Base-by-base conservation (phyloP, 2,113 vertebrate species). In the Melanerpes formicivorus region DNA sequence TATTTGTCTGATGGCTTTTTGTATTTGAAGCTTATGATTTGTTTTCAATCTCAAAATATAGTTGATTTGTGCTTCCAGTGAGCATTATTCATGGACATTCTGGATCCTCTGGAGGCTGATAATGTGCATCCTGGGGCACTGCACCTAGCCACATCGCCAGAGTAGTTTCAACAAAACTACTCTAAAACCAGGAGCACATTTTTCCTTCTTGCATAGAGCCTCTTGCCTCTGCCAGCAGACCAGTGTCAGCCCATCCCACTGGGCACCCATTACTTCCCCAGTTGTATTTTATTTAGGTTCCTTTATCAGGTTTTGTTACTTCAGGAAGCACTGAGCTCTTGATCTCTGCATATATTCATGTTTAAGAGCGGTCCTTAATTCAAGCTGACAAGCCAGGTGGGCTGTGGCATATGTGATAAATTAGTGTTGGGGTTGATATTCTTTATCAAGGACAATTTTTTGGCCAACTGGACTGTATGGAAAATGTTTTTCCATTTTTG, bases 361-460 rank as follows among this genome's bases (percentile, higher is more conserved):
- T 79, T 90, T 90, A 63, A 79, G 46, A 73, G 18, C 40, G 9
- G 55, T 76, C 7, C 40, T 70, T 91, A 55, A 81, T 32, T 52
- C 54, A 73, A 76, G 34, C n/a, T 89, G 59, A 55, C 64, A 86
- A 75, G 50, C 48, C 69, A 76, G 40, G 58, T 88, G 74, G 76
- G 14, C 40, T 60, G 0, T 91, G 52, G 56, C 40, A 88, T 34
- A 58, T 0, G 0, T 83, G 67, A 79, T 79, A 88, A 87, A 60
- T 90, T 94, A 91, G 62, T 88, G 69, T 85, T 90, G 84, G 46
- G 46, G 78, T 92, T 93, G 59, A 55, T 95, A 90, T 64, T 88
- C 83, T 94, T 77, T 69, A 76, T 88, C 59, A 80, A 92, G 70
- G 77, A 86, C 34, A 70, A 73, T 78, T 87, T 95, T 85, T 34